phyloP scores from a whole-genome alignment of 37 sponge, comb jelly and placozoan species.

The Aplysina aerophoba region DNA sequence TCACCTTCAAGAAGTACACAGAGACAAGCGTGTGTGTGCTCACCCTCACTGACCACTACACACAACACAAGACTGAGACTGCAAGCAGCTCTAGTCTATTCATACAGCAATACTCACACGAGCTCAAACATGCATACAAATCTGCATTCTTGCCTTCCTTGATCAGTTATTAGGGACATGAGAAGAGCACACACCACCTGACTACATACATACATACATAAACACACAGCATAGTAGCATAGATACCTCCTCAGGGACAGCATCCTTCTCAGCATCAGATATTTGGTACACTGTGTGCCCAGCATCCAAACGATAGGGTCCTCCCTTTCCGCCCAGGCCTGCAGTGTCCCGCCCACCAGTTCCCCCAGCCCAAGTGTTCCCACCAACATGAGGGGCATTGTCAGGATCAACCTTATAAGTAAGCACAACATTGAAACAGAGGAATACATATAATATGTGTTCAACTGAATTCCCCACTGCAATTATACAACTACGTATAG shows the following conservation, averaged over 20 bases:
- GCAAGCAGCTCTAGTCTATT: too few relatives aligned
- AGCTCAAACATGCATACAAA: too few relatives aligned
- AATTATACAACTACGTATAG: background rate
- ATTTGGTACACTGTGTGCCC: slow-evolving; percentile 89
- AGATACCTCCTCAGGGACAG: slow-evolving; percentile 86
- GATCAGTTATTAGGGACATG: too few relatives aligned
- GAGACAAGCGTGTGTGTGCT: background rate
- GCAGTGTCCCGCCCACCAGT: slow-evolving; percentile 96
- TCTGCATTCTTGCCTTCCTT: too few relatives aligned
- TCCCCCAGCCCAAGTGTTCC: slow-evolving; percentile 97
- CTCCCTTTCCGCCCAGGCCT: slow-evolving; percentile 93
- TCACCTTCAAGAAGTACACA: slow-evolving; percentile 50
- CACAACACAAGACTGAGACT: too few relatives aligned
- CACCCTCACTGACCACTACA: slow-evolving; percentile 20
- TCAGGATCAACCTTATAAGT: slow-evolving; percentile 69
- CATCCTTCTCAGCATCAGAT: slow-evolving; percentile 84
- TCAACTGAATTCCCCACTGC: background rate
- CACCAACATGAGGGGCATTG: slow-evolving; percentile 92
- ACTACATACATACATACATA: slow-evolving; percentile 13
- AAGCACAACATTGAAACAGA: background rate
- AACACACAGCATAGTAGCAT: background rate
- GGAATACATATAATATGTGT: background rate
- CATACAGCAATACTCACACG: too few relatives aligned
- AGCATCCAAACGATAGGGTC: slow-evolving; percentile 93
- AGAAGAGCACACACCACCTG: slow-evolving; percentile 23